These are phyloP conservation scores for Varanus komodoensis DNA, from an alignment of 2,113 vertebrate genomes.

Conservation along the genomic window DNA sequence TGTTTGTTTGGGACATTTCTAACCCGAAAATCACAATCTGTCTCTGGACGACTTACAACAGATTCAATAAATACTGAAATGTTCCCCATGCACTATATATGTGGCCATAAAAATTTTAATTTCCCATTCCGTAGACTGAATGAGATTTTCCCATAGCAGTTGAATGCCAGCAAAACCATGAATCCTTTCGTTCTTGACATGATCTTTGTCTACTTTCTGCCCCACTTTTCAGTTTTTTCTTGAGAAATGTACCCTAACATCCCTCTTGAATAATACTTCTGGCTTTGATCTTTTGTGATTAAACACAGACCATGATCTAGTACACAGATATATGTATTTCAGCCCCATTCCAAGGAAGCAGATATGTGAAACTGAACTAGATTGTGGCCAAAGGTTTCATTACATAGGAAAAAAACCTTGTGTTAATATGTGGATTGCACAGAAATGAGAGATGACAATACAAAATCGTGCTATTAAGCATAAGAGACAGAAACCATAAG, in stretches of 20 bases:
- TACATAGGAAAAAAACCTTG: not conserved
- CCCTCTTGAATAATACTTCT: not conserved
- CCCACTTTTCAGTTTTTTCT: not conserved
- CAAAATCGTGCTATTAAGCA: slow-evolving; percentile 12
- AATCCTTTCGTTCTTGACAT: not conserved
- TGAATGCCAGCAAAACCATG: not conserved
- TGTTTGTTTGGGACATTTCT: too few species aligned
- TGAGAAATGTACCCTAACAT: not conserved
- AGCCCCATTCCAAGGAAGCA: not conserved
- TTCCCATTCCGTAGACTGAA: not conserved
- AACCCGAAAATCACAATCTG: too few species aligned
- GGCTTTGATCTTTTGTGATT: not conserved
- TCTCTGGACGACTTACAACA: too few species aligned
- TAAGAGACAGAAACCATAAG: slow-evolving; percentile 18
- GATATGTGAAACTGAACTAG: not conserved
- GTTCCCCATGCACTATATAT: not conserved
- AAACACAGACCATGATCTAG: too few species aligned
- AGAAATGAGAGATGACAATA: slow-evolving; percentile 7
- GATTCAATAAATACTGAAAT: not conserved
- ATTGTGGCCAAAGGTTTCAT: not conserved
- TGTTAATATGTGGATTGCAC: not conserved
- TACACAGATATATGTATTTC: not conserved
- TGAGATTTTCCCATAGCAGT: too few species aligned
- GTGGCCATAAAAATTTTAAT: not conserved
- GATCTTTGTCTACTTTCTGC: not conserved